Base-by-base conservation (phyloP, 2,113 vertebrate genomes). In the Sinosuthora webbiana region DNA sequence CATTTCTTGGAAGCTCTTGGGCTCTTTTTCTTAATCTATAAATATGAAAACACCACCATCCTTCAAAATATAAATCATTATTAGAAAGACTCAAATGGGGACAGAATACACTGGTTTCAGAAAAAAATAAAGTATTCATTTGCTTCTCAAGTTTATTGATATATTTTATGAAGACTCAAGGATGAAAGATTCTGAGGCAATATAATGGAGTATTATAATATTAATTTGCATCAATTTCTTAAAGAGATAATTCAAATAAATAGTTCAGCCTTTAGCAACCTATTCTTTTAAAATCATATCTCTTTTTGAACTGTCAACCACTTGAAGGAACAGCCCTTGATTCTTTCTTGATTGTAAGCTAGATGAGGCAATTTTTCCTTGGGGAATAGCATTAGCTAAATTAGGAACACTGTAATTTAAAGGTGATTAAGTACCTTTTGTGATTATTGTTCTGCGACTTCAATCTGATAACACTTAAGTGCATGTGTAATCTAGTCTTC, bases 391-490 rank as follows among this genome's bases (percentile, higher is more conserved):
- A 95, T 93, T 89, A 94, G 75, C 92, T 95, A 93, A 97, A 96
- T 96, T 95, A 96, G 88, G 83, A 97, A 87, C 88, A 87, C 76
- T 93, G 90, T 95, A 97, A 97, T 97, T 96, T 95, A 96, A 93
- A 97, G 92, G 88, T 94, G 93, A 96, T 96, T 97, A 97, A 96
- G 93, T 90, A 94, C 83, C 90, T 95, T 93, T 94, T 96, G 92
- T 93, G 90, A 96, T 90, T 96, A 83, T 97, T 97, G 94, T 91
- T 94, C 80, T 94, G 45, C 16, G 50, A 64, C 71, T 90, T 94
- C 88, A 94, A 96, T 97, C 92, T 97, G 96, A 96, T 96, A 97
- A 96, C 80, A 75, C 64, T 94, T 77, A 71, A 96, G 69, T 68
- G 76, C 85, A 92, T 77, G 79, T 94, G 94, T 96, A 95, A 96